Conservation (phyloP, 2,888 invertebrate genomes). For the Pristionchus entomophagus region DNA sequence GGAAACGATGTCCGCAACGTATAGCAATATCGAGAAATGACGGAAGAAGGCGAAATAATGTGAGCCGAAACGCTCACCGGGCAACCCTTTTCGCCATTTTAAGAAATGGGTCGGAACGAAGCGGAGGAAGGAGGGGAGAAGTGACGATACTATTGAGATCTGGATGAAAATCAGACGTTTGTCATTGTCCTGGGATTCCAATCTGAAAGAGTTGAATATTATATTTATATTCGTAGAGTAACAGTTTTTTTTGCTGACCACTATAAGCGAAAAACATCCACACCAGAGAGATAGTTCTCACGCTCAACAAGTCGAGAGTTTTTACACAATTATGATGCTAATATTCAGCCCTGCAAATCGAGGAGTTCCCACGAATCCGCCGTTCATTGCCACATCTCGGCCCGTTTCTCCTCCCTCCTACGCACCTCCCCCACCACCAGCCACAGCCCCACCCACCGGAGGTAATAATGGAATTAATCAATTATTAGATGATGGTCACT, state of each 20-base stretch:
- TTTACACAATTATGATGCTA: too few species aligned
- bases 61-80: neutral
- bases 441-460: constrained; percentile 49
- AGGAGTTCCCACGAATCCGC: constrained; percentile 58
- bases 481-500: neutral
- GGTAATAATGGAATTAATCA: neutral
- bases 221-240: too few species aligned
- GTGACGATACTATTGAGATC: too few species aligned
- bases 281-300: too few species aligned
- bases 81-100: neutral
- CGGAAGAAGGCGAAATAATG: neutral
- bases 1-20: neutral
- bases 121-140: neutral
- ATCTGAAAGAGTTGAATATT: too few species aligned
- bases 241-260: too few species aligned
- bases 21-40: neutral
- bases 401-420: constrained; percentile 48
- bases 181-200: too few species aligned
- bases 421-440: constrained; percentile 52
- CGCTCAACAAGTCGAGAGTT: too few species aligned
- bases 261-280: too few species aligned
- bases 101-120: neutral
- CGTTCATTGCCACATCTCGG: constrained; percentile 49
- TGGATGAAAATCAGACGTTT: too few species aligned
- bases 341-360: constrained; percentile 60